Base-by-base conservation (phyloP, 2,113 vertebrate species). In the Pyxicephalus adspersus region DNA sequence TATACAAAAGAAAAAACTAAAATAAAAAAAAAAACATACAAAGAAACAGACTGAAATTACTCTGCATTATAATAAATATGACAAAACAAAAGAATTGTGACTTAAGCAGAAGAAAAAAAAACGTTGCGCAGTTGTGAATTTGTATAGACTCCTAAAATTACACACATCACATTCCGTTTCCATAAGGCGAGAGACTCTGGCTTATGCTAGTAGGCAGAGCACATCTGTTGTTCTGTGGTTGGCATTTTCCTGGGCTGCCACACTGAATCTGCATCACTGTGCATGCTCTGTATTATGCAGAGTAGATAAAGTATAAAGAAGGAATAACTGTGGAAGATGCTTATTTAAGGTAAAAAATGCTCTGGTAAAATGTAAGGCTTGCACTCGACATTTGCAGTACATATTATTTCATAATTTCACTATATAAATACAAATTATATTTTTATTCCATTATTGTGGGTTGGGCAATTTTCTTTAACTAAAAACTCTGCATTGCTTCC, bases 211-310 rank as follows among this genome's bases (percentile, higher is more conserved):
- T 79, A 81, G 84, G 83, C 72, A 91, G 58, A 82, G 61, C 84
- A 70, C 83, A 90, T 89, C 83, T 91, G 85, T 77, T 89, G 57
- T 85, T 89, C 80, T 85, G 0, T 17, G 79, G 77, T 78, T 89
- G 87, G 81, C 83, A 87, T 90, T 88, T 90, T 89, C 86, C 80
- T 60, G 57, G 76, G 60, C 85, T 89, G 83, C 84, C 90, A 86
- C 77, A 87, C 85, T 86, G 74, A 79, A 89, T 89, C 84, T 86
- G 84, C 84, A 89, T 91, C 88, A 87, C 79, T 87, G 84, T 77
- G 61, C 83, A 86, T 84, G 61, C 80, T 85, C 70, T 64, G 25
- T 72, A 81, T 80, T 83, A 83, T 87, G 54, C 88, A 83, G 83
- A 75, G 84, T 60, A 61, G 84, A 64, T 0, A 9, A 25, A 80